A percentile compares a stretch with the other conserved stretches of the same genome.
Conservation (phyloP, 2,113 vertebrate species). For the Labrus mixtus region DNA sequence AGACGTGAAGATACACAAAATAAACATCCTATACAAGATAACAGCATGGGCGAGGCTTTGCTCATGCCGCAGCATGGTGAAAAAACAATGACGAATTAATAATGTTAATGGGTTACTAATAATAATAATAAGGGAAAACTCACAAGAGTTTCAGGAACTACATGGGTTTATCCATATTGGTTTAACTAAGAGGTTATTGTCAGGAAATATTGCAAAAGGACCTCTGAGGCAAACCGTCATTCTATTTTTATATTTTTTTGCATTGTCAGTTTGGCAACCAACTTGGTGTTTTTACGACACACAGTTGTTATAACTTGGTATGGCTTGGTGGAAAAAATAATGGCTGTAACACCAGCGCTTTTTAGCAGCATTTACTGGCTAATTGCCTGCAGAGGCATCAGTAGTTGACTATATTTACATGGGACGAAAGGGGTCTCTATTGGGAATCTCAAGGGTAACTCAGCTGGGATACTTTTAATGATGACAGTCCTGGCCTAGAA, state of each 20-base stretch:
- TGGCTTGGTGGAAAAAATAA: slow-evolving; percentile 50
- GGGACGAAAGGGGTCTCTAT: neutral
- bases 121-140: neutral
- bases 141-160: slow-evolving; percentile 8
- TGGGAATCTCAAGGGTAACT: neutral
- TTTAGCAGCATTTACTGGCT: slow-evolving; percentile 50
- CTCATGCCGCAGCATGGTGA: slow-evolving; percentile 2
- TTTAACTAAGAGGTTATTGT: slow-evolving; percentile 12
- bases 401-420: neutral
- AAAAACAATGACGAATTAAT: slow-evolving; percentile 16
- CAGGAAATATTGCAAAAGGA: slow-evolving; percentile 6
- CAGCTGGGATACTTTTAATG: neutral
- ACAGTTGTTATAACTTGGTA: slow-evolving; percentile 23
- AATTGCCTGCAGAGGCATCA: slow-evolving; percentile 43
- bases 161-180: slow-evolving; percentile 9
- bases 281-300: slow-evolving; percentile 11
- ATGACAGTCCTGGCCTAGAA: neutral
- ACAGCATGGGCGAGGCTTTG: slow-evolving; percentile 7
- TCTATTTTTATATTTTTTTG: slow-evolving; percentile 7
- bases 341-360: slow-evolving; percentile 43
- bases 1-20: slow-evolving; percentile 29
- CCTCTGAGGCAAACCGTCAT: slow-evolving; percentile 20
- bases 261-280: slow-evolving; percentile 10
- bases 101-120: slow-evolving; percentile 7
- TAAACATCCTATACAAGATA: slow-evolving; percentile 38